Conservation (phyloP, 2,113 vertebrate species). For the Alligator mississippiensis region DNA sequence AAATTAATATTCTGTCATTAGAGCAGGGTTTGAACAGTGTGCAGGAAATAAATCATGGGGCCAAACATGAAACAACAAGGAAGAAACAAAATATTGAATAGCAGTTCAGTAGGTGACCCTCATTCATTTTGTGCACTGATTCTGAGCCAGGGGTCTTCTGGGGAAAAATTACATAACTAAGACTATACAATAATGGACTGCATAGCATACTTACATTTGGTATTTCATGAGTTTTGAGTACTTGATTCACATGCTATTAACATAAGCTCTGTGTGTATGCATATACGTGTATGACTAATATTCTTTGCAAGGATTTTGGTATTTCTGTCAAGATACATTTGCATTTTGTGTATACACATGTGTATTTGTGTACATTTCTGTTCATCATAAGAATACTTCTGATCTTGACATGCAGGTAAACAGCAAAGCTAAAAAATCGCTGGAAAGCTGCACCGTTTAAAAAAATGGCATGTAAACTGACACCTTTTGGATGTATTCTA, state of each 20-base stretch:
- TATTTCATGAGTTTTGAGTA: too few species aligned
- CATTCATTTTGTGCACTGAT: background rate
- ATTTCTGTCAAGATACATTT: background rate
- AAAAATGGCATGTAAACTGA: background rate
- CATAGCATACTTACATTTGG: too few species aligned
- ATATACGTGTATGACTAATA: background rate
- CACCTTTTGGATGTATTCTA: background rate
- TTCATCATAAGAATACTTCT: background rate
- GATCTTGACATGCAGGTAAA: background rate
- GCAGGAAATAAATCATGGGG: too few species aligned
- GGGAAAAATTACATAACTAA: background rate
- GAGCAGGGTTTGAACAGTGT: background rate
- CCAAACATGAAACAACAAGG: background rate
- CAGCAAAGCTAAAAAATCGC: background rate
- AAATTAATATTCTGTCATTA: background rate
- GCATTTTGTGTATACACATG: too few species aligned
- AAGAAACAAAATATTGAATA: rapidly evolving
- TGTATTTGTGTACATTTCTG: background rate
- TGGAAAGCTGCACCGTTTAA: background rate
- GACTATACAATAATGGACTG: background rate
- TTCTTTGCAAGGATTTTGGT: background rate
- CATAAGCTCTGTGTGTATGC: background rate
- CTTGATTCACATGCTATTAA: too few species aligned
- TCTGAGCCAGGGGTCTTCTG: background rate
- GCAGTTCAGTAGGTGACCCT: rapidly evolving